phyloP scores from a whole-genome alignment of 2,797 vertebrate species.

The Linurgus olivaceus region DNA sequence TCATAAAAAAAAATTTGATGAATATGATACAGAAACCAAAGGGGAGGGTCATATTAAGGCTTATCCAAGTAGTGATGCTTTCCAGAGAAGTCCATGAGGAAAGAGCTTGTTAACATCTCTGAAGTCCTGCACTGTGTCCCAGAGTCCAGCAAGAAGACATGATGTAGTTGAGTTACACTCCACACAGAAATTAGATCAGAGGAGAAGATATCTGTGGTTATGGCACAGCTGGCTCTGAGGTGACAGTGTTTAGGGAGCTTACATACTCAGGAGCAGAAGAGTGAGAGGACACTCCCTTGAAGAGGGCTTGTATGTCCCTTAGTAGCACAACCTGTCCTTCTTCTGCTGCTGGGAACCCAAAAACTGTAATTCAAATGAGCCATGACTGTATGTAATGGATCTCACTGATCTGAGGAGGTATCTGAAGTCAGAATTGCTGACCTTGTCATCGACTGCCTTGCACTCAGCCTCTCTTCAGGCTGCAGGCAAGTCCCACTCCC shows the following conservation, averaged over 20 bases:
- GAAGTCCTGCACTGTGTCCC: not conserved
- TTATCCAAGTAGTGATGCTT: not conserved
- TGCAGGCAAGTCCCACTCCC: not conserved
- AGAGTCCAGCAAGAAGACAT: not conserved
- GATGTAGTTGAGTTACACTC: not conserved
- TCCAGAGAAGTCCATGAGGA: not conserved
- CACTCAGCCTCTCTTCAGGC: not conserved
- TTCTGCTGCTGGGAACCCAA: not conserved
- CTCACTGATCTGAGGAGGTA: not conserved
- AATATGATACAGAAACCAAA: not conserved
- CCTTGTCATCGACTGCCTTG: not conserved
- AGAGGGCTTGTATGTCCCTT: not conserved
- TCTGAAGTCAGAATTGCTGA: not conserved
- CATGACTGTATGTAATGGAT: not conserved
- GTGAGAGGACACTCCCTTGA: not conserved
- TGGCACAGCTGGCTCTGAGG: not conserved
- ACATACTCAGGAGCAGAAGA: not conserved
- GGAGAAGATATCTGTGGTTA: not conserved
- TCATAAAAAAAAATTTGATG: not conserved
- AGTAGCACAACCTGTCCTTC: not conserved
- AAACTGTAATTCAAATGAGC: not conserved
- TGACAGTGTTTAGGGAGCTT: not conserved
- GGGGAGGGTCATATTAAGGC: not conserved
- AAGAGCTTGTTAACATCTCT: not conserved
- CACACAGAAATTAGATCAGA: not conserved